phyloP scores from a whole-genome alignment of 2,797 vertebrate species.

The Benthosema pterotum region DNA sequence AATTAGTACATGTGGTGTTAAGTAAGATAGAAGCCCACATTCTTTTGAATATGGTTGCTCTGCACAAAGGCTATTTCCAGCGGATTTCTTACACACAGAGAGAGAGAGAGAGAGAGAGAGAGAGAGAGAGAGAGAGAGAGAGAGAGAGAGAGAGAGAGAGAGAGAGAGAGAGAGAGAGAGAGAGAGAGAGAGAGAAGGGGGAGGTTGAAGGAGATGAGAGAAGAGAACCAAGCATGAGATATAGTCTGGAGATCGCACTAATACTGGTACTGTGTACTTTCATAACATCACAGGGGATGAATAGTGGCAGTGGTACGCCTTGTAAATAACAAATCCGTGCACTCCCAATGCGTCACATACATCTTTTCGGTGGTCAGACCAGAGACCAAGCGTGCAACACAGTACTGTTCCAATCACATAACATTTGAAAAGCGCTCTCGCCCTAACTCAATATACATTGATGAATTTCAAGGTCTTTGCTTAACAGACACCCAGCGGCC shows the following conservation, averaged over 20 bases:
- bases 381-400: too few species aligned
- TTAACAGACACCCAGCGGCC: constrained; percentile 15
- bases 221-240: constrained; percentile 10
- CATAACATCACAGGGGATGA: too few species aligned
- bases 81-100: not conserved
- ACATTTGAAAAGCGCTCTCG: not conserved
- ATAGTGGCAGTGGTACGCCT: too few species aligned
- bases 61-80: too few species aligned
- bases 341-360: too few species aligned
- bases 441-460: not conserved
- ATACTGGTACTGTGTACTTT: too few species aligned
- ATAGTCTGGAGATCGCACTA: constrained; percentile 15
- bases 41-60: too few species aligned
- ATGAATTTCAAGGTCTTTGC: constrained; percentile 19
- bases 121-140: not conserved
- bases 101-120: not conserved
- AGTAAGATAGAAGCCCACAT: too few species aligned
- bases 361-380: too few species aligned
- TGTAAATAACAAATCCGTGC: too few species aligned
- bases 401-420: too few species aligned
- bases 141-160: not conserved
- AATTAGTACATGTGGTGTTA: too few species aligned
- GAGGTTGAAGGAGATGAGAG: not conserved
- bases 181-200: not conserved
- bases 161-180: not conserved